A percentile compares a stretch with the other conserved stretches of the same genome.
Evolutionary conservation across 2,797 vertebrate species (phyloP).

Genomic region (Dallia pectoralis): DNA sequence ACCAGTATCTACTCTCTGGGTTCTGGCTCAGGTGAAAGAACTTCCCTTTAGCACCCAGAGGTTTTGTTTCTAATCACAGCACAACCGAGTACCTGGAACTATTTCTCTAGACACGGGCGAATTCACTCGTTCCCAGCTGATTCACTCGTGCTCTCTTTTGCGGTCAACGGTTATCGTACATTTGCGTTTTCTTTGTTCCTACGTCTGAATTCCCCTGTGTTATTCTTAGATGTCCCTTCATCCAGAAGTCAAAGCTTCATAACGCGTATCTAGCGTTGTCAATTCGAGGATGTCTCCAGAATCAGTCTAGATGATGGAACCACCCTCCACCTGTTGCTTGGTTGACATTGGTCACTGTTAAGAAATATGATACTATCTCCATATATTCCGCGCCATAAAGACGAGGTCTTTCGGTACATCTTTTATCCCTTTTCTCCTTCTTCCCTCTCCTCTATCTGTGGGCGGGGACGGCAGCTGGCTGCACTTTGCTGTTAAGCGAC

Average conservation of each 20-base stretch:
- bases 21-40: slow-evolving; percentile 42
- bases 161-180: background rate
- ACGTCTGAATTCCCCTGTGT: background rate
- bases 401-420: too few relatives aligned
- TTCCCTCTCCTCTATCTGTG: background rate
- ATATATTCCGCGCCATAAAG: background rate
- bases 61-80: slow-evolving; percentile 33
- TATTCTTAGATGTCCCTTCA: background rate
- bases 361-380: background rate
- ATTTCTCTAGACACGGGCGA: slow-evolving; percentile 38
- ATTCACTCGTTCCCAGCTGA: background rate
- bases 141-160: background rate
- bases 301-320: background rate
- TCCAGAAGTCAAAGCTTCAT: background rate
- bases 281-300: background rate
- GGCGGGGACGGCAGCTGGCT: slow-evolving; percentile 32
- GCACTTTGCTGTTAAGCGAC: slow-evolving; percentile 35
- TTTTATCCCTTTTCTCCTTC: background rate
- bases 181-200: background rate
- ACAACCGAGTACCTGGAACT: background rate
- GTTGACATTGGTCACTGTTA: background rate
- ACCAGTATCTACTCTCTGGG: slow-evolving; percentile 35
- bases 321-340: background rate
- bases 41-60: slow-evolving; percentile 52
- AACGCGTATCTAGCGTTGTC: too few relatives aligned